Evolutionary conservation across 2,888 invertebrate genomes (phyloP), one percentile per base, ranked within the genome.

Genomic region (Stegana nigrithorax): DNA sequence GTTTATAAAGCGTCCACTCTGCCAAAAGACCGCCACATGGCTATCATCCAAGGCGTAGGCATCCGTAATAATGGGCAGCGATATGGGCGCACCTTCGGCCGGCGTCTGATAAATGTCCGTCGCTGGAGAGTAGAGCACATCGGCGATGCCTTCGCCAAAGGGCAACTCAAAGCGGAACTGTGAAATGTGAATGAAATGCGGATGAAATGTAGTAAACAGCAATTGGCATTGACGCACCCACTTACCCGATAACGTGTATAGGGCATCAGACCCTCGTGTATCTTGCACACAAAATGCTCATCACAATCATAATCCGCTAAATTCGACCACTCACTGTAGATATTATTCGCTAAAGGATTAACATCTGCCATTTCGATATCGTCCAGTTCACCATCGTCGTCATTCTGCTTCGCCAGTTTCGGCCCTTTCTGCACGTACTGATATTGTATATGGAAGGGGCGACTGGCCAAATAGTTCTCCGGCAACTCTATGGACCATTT

Each of bases 141-240:
- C 90, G 1, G 89, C 89, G 66, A 89, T 88, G 65, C 90, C 89
- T 8, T 90, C 89, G 3, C 93, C 91, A 57, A 96, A 87, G 56
- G 93, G 89, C 72, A 95, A 88, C 45, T 94, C 93, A 63, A 96
- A 91, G 62, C 96, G 92, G 87, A 97, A 97, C 96, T 96, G 86
- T n/a, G 58, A 62, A 53, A 17, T 29, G 25, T 10, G 26, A 12
- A n/a, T 29, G 5, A 53, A 25, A 42, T 53, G 4, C n/a, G n/a
- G n/a, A n/a, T n/a, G n/a, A n/a, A n/a, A n/a, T n/a, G n/a, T n/a
- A n/a, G 39, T 36, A 25, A 21, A 17, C 7, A 45, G 5, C 17
- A 62, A 51, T 21, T 23, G 23, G 10, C 23, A 10, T n/a, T 19
- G 2, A 21, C 1, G 12, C 6, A 14, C 12, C 25, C 10, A 50